These are phyloP conservation scores for Forbesichthys agassizii DNA, from an alignment of 2,113 vertebrate species.

Conservation along the genomic window DNA sequence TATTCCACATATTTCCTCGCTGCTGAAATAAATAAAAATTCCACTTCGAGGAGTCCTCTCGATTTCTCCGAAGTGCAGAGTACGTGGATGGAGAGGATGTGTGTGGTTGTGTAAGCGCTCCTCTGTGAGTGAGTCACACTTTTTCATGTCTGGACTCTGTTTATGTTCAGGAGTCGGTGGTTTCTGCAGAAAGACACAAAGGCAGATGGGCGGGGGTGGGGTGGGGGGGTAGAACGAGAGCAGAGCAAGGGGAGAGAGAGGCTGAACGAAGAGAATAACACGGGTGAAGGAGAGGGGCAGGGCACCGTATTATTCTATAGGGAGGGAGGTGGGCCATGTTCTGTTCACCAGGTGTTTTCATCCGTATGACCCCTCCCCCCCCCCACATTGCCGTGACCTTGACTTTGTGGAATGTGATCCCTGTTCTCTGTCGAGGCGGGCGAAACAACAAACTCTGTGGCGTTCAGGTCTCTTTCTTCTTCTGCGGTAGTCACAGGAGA, in stretches of 20 bases:
- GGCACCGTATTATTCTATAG: background rate
- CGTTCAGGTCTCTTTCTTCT: conserved; percentile 15
- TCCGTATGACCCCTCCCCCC: conserved; percentile 7
- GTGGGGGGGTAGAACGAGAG: background rate
- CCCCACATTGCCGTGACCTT: conserved; percentile 63
- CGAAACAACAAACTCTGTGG: conserved; percentile 23
- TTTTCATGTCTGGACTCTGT: too few species aligned
- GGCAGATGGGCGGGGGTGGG: too few species aligned
- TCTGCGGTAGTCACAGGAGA: too few species aligned
- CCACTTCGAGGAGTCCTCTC: too few species aligned
- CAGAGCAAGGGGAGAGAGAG: background rate
- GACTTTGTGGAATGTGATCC: conserved; percentile 73
- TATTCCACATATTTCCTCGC: too few species aligned
- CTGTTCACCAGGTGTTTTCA: conserved; percentile 70
- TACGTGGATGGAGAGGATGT: too few species aligned
- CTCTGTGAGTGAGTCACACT: too few species aligned
- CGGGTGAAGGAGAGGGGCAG: background rate
- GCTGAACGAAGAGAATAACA: background rate
- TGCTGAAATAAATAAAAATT: too few species aligned
- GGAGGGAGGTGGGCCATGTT: conserved; percentile 38
- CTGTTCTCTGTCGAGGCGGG: conserved; percentile 53
- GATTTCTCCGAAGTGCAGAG: too few species aligned
- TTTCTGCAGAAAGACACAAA: too few species aligned
- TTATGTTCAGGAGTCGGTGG: too few species aligned
- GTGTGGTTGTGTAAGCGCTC: too few species aligned